These are phyloP conservation scores for Galemys pyrenaicus DNA, from an alignment of 2,113 vertebrate genomes.

Conservation along the genomic window DNA sequence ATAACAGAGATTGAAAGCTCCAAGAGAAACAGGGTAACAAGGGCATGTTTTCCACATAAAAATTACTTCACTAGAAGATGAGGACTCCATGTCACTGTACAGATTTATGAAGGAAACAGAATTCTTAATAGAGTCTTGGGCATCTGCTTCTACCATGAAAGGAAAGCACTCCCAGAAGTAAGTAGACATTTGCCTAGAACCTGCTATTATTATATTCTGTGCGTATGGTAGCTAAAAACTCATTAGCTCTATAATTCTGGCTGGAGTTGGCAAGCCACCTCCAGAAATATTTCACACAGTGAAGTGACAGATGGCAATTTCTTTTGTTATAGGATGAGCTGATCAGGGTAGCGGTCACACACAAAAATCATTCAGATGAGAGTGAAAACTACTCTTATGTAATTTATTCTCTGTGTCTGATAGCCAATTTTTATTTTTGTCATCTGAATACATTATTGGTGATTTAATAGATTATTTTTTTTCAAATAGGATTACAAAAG, in stretches of 20 bases:
- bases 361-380: constrained; percentile 44
- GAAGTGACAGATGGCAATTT: constrained; percentile 80
- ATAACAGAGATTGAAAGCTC: constrained; percentile 54
- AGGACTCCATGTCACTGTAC: constrained; percentile 72
- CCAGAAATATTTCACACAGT: constrained; percentile 78
- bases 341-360: constrained; percentile 65
- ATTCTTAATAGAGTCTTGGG: constrained; percentile 79
- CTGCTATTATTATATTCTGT: constrained; percentile 81
- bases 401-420: constrained; percentile 40
- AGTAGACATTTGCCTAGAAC: constrained; percentile 81
- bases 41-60: constrained; percentile 68
- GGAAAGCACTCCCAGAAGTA: constrained; percentile 78
- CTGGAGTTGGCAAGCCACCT: constrained; percentile 81
- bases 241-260: constrained; percentile 81
- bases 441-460: constrained; percentile 37
- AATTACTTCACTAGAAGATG: constrained; percentile 61
- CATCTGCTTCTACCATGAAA: constrained; percentile 80
- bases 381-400: constrained; percentile 18
- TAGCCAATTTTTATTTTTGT: constrained; percentile 59
- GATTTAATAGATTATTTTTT: constrained; percentile 65
- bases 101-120: constrained; percentile 83
- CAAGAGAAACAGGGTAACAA: constrained; percentile 66
- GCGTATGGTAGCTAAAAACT: constrained; percentile 82
- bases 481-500: constrained; percentile 53
- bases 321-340: constrained; percentile 76